Evolutionary conservation across 1,140 invertebrate species (phyloP).

Genomic region (Bicyclus anynana): DNA sequence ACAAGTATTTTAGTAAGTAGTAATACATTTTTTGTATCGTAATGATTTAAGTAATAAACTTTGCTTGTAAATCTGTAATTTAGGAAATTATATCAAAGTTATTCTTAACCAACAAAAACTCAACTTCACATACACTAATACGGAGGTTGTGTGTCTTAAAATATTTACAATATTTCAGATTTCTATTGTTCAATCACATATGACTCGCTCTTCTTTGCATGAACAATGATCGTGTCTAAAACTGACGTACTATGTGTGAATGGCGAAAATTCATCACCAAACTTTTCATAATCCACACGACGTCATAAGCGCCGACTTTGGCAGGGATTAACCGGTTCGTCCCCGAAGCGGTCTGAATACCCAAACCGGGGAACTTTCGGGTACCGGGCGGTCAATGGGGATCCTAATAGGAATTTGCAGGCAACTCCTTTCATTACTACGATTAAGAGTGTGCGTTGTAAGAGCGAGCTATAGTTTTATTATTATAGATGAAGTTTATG

Average conservation of each 20-base stretch:
- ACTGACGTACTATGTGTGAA: constrained; percentile 7
- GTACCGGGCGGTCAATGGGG: constrained; percentile 34
- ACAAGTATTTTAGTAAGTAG: too few relatives aligned
- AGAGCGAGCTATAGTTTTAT: neutral
- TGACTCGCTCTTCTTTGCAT: too few relatives aligned
- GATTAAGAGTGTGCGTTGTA: constrained; percentile 24
- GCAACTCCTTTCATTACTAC: constrained; percentile 43
- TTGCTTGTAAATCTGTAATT: too few relatives aligned
- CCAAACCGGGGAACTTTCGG: constrained; percentile 38
- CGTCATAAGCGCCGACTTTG: constrained; percentile 30
- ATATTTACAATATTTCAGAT: too few relatives aligned
- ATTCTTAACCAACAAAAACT: too few relatives aligned
- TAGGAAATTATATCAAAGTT: too few relatives aligned
- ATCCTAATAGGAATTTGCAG: constrained; percentile 35
- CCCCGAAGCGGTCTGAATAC: constrained; percentile 26
- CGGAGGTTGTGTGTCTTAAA: too few relatives aligned
- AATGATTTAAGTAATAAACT: too few relatives aligned
- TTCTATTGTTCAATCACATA: too few relatives aligned
- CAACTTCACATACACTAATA: too few relatives aligned
- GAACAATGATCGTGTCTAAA: neutral
- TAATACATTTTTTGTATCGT: too few relatives aligned
- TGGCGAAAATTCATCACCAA: constrained; percentile 19
- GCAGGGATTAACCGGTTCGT: constrained; percentile 28
- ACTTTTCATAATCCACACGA: constrained; percentile 29
- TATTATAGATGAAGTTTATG: too few relatives aligned